Percentiles rank a stretch among this genome's conserved stretches.
These are phyloP conservation scores for Micromys minutus DNA, from an alignment of 2,113 vertebrate genomes.

Conservation along the genomic window DNA sequence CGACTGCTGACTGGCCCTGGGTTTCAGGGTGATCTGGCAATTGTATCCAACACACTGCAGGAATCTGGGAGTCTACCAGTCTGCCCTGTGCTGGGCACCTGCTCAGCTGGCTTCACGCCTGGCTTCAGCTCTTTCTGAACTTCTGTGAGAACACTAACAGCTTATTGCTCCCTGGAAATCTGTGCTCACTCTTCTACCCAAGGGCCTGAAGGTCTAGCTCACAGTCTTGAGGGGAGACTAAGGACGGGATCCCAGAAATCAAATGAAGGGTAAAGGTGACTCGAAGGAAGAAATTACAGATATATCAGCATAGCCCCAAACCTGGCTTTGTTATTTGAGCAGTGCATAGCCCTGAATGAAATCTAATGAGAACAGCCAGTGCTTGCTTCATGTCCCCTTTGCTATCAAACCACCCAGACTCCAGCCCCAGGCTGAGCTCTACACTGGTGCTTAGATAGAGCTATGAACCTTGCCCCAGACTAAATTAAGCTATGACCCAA, in stretches of 20 bases:
- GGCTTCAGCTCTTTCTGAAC: not conserved
- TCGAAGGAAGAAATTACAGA: not conserved
- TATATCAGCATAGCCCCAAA: not conserved
- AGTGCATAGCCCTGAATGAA: not conserved
- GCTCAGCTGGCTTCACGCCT: conserved; percentile 46
- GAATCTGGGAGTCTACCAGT: conserved; percentile 40
- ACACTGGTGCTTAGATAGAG: not conserved
- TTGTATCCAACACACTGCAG: conserved; percentile 58
- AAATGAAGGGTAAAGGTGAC: not conserved
- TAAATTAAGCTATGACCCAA: not conserved
- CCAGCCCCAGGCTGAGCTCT: not conserved
- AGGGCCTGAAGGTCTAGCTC: not conserved
- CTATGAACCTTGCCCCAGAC: not conserved
- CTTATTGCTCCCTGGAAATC: not conserved
- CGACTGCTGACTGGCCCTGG: not conserved
- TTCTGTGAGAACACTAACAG: not conserved
- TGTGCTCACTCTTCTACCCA: not conserved
- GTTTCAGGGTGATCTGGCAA: conserved; percentile 68
- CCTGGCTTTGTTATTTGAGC: not conserved
- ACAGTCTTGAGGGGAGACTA: not conserved
- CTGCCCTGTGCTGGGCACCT: conserved; percentile 53
- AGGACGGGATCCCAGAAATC: not conserved
- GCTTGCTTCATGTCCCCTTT: not conserved
- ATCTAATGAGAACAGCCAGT: not conserved
- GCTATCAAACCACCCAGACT: not conserved